Evolutionary conservation across 2,888 invertebrate species (phyloP).

Genomic region (Idaea biselata): DNA sequence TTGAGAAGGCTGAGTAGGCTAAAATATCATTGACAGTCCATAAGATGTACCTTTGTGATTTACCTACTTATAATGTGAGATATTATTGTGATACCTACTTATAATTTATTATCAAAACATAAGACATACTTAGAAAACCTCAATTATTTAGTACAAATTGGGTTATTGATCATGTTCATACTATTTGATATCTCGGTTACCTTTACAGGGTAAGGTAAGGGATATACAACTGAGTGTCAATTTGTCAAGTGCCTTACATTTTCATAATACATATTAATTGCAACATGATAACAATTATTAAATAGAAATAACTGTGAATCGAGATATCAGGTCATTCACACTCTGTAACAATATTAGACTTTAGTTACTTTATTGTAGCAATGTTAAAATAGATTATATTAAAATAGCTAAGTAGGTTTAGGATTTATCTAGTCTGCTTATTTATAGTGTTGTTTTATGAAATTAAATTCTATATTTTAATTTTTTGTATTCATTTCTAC

Average conservation of each 20-base stretch:
- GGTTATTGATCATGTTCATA: background rate
- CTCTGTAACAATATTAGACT: background rate
- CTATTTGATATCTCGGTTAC: background rate
- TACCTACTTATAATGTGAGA: background rate
- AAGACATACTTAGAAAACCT: background rate
- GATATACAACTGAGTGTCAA: too few relatives aligned
- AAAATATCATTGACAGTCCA: background rate
- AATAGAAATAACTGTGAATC: background rate
- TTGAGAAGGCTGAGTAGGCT: constrained; percentile 50
- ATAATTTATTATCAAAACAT: background rate
- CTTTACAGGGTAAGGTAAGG: background rate
- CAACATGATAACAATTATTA: too few relatives aligned
- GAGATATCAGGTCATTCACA: background rate
- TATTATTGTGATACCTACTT: background rate
- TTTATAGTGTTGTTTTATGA: constrained; percentile 18
- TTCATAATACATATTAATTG: too few relatives aligned
- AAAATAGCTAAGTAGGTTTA: constrained; percentile 4
- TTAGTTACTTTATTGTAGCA: background rate
- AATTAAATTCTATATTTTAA: background rate
- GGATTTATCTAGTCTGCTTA: constrained; percentile 23
- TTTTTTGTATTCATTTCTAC: background rate
- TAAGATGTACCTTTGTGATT: constrained; percentile 4
- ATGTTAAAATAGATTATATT: background rate
- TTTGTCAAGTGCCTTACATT: too few relatives aligned
- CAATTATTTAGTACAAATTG: background rate